Conservation (phyloP, 2,113 vertebrate genomes). For the Megaceryle torquata region DNA sequence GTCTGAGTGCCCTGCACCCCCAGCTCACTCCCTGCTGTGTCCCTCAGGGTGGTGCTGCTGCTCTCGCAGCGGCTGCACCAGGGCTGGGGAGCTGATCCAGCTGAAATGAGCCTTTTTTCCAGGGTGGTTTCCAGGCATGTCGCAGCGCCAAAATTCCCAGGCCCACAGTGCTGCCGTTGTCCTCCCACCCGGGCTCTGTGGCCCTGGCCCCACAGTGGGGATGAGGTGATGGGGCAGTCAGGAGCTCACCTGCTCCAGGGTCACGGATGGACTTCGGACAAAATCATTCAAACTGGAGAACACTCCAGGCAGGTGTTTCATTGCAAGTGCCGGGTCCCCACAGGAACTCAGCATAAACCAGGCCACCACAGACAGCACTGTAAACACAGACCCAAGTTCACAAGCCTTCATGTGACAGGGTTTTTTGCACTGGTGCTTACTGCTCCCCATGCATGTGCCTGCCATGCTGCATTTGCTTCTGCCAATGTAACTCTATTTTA, state of each 20-base stretch:
- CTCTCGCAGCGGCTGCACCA: background rate
- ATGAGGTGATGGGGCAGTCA: background rate
- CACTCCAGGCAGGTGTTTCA: background rate
- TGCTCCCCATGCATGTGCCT: accelerated
- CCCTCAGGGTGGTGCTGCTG: conserved; percentile 65
- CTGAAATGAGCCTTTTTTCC: background rate
- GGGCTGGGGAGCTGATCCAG: background rate
- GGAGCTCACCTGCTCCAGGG: background rate
- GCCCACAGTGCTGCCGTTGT: background rate
- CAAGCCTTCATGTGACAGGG: background rate
- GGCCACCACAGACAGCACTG: background rate
- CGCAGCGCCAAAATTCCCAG: background rate
- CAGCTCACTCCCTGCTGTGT: background rate
- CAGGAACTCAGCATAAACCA: background rate
- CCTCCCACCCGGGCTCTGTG: background rate
- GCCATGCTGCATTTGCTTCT: background rate
- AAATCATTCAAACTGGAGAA: background rate
- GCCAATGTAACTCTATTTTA: background rate
- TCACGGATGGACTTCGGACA: accelerated
- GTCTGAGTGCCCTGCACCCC: background rate
- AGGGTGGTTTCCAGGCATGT: conserved; percentile 26
- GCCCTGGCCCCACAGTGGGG: accelerated
- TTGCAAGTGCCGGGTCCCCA: background rate
- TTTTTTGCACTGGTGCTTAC: background rate
- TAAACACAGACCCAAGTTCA: background rate